Conservation (phyloP, 2,797 vertebrate species). For the Holocentrus rufus region DNA sequence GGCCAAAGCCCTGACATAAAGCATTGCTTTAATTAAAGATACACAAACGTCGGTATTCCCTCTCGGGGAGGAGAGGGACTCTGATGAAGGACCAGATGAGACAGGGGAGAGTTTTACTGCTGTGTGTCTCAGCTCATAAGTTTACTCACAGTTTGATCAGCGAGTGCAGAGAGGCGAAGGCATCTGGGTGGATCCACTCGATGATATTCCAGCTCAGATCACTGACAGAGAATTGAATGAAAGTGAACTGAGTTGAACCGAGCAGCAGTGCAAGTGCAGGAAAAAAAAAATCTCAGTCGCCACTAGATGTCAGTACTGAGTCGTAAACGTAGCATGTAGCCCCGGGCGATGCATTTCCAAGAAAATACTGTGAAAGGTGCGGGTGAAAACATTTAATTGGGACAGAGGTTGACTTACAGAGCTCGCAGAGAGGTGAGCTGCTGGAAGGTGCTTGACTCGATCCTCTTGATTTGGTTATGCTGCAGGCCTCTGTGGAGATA, state of each 20-base stretch:
- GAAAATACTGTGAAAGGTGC: neutral
- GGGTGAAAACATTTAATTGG: neutral
- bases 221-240: constrained; percentile 69
- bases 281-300: constrained; percentile 26
- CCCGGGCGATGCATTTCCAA: constrained; percentile 13
- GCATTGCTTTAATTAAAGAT: constrained; percentile 49
- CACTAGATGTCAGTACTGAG: constrained; percentile 75
- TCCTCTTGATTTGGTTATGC: constrained; percentile 90
- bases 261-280: neutral
- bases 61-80: constrained; percentile 6
- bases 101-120: neutral
- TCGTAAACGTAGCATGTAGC: neutral
- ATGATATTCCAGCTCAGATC: constrained; percentile 94
- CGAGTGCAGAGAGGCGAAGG: constrained; percentile 88
- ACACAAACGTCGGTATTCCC: constrained; percentile 21
- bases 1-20: constrained; percentile 23
- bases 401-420: constrained; percentile 84
- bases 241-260: constrained; percentile 9
- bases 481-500: constrained; percentile 86
- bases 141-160: constrained; percentile 93
- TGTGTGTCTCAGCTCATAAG: neutral
- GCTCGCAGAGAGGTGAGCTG: constrained; percentile 88
- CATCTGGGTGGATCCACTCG: constrained; percentile 88
- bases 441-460: constrained; percentile 89
- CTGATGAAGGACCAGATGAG: constrained; percentile 25